Conservation (phyloP, 1,140 invertebrate species). For the Anastatus disparis region DNA sequence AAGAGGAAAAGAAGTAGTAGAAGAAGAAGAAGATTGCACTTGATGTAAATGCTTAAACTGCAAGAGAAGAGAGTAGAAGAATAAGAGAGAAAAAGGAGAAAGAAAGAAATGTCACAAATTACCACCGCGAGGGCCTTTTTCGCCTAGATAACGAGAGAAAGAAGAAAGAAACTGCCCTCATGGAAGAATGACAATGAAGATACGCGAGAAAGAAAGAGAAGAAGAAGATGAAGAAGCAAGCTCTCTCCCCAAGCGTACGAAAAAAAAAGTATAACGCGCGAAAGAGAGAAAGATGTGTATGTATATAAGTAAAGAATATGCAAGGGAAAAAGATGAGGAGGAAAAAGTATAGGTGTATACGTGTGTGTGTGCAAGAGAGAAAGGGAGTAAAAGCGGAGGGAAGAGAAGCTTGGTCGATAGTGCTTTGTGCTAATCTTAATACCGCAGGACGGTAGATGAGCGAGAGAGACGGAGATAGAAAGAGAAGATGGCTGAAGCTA, state of each 20-base stretch:
- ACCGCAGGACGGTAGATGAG: conserved; percentile 43
- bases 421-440: conserved; percentile 49
- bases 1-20: not conserved
- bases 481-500: conserved; percentile 33
- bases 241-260: no score
- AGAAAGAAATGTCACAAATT: conserved; percentile 41
- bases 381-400: conserved; percentile 35
- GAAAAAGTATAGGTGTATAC: not conserved
- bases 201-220: not conserved
- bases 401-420: conserved; percentile 38
- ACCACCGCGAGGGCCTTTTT: conserved; percentile 14
- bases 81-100: no score
- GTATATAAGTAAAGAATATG: conserved; percentile 25
- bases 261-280: no score
- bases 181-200: no score
- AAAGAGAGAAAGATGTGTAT: conserved; percentile 34
- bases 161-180: no score
- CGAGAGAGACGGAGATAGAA: no score
- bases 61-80: no score
- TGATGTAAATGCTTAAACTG: conserved; percentile 37
- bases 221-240: conserved; percentile 26
- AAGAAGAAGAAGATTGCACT: conserved; percentile 39
- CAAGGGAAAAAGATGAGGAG: not conserved
- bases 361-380: conserved; percentile 21
- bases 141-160: conserved; percentile 38